Conservation (phyloP, 2,888 invertebrate species). For the Patella ulyssiponensis region DNA sequence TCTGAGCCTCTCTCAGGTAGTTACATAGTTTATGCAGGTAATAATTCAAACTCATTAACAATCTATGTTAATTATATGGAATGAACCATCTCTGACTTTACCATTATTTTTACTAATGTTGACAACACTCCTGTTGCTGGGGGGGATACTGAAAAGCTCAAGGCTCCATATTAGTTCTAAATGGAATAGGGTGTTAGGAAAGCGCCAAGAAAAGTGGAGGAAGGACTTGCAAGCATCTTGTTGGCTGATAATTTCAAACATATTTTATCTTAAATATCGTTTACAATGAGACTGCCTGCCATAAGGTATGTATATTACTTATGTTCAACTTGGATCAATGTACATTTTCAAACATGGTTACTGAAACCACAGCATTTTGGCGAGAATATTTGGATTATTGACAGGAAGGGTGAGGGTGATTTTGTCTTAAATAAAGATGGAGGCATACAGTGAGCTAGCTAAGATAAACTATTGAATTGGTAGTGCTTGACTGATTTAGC, state of each 20-base stretch:
- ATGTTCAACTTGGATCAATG: neutral
- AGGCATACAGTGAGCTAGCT: too few species aligned
- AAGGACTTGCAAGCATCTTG: too few species aligned
- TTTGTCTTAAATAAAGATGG: too few species aligned
- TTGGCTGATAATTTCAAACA: neutral
- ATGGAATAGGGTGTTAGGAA: too few species aligned
- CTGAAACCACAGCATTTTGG: neutral
- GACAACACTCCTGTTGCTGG: slow-evolving; percentile 7
- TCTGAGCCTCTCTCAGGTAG: slow-evolving; percentile 33
- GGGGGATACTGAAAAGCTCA: too few species aligned
- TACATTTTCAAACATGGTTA: neutral
- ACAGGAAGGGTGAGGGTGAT: neutral
- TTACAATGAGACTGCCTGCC: neutral
- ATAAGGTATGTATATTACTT: slow-evolving; percentile 2
- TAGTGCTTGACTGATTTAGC: too few species aligned
- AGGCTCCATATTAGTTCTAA: too few species aligned
- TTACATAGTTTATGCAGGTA: slow-evolving; percentile 46
- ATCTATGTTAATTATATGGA: slow-evolving; percentile 66
- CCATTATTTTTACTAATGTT: slow-evolving; percentile 14
- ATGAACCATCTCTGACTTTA: slow-evolving; percentile 27
- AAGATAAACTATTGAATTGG: too few species aligned
- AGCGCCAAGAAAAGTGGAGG: too few species aligned
- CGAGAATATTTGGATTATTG: neutral
- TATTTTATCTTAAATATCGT: slow-evolving; percentile 6
- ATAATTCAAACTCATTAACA: slow-evolving; percentile 61